Evolutionary conservation across 2,888 invertebrate species (phyloP), one percentile per base, ranked within the genome.

Genomic region (Andricus curvator): DNA sequence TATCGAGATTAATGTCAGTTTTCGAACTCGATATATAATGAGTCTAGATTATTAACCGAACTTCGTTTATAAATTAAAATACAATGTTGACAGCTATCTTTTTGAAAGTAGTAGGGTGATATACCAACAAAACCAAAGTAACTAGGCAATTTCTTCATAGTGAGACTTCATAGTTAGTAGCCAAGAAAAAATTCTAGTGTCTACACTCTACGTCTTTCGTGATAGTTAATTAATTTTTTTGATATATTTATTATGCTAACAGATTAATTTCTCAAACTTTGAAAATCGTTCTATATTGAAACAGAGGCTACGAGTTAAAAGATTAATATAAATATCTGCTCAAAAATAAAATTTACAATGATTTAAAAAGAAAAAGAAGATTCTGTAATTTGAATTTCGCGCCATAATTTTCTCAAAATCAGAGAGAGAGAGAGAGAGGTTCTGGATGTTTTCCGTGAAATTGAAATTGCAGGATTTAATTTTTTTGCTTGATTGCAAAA

Each of bases 41-140:
- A 25, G 17, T 11, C n/a, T 56, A 56, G 56, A n/a, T 56, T 56
- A 5, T 17, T 48, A n/a, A n/a, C 4, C n/a, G n/a, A 56, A 62
- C 22, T 62, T 62, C 15, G 5, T 13, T 25, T 25, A 62, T 22
- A 25, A 62, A 25, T 25, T 15, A 62, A 22, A 25, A 25, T 25
- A 22, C 60, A 22, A 13, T 29, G 9, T 56, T 56, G 1, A 56
- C 1, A 56, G 11, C 62, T 15, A 25, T 62, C 4, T 15, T 62
- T 22, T 22, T 25, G 4, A 62, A 62, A 62, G 25, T 25, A 62
- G 13, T 15, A 25, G 25, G 62, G 15, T 62, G 62, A 62, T 62
- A 15, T 15, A 22, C 25, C 25, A 62, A 60, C 37, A 44, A 78
- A 74, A 65, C 79, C 78, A 77, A 79, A 77, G 81, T 51, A 25